A percentile compares a stretch with the other conserved stretches of the same genome.
These are phyloP conservation scores for Ictalurus furcatus DNA, from an alignment of 2,113 vertebrate genomes.

Conservation along the genomic window DNA sequence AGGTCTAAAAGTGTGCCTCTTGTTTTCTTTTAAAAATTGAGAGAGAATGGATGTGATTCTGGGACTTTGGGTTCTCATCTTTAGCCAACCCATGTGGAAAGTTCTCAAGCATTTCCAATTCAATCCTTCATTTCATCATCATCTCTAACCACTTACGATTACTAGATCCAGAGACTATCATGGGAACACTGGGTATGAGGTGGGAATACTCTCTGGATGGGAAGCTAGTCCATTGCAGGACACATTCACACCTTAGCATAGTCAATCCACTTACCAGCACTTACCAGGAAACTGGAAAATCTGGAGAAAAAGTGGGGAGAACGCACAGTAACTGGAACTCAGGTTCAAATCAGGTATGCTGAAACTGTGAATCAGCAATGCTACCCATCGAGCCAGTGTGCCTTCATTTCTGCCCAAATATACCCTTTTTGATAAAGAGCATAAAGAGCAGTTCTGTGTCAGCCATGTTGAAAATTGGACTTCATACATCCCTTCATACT, in stretches of 20 bases:
- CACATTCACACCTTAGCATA: no score
- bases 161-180: neutral
- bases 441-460: neutral
- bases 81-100: neutral
- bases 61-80: neutral
- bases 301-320: neutral
- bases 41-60: neutral
- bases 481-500: neutral
- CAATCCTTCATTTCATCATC: neutral
- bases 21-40: constrained; percentile 46
- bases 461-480: neutral
- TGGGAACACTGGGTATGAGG: neutral
- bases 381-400: neutral
- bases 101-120: neutral
- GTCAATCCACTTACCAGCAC: neutral
- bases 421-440: neutral
- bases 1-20: constrained; percentile 48
- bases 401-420: neutral
- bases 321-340: neutral
- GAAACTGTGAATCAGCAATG: neutral
- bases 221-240: neutral
- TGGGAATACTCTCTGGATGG: neutral
- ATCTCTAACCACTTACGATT: neutral
- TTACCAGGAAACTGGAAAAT: neutral
- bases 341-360: neutral